These are phyloP conservation scores for Sarcophaga variegata DNA, from an alignment of 2,888 invertebrate genomes.

Conservation along the genomic window DNA sequence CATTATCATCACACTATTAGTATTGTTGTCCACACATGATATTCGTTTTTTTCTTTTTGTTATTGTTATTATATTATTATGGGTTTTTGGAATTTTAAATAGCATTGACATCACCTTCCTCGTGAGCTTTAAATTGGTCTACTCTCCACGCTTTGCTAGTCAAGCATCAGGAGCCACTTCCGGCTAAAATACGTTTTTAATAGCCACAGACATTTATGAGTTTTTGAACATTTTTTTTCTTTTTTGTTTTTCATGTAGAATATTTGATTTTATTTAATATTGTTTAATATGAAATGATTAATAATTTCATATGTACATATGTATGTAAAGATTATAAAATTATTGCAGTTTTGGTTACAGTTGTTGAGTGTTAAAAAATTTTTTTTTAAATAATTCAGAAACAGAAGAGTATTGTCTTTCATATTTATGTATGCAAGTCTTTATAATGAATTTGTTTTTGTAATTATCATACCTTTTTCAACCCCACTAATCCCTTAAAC, in stretches of 20 bases:
- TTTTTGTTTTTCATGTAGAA: conserved; percentile 2
- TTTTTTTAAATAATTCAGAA: background rate
- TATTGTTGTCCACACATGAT: conserved; percentile 21
- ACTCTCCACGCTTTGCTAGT: conserved; percentile 81
- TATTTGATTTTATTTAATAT: conserved; percentile 42
- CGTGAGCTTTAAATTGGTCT: conserved; percentile 66
- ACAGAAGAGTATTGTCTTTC: no score
- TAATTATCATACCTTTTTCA: conserved; percentile 37
- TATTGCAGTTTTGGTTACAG: conserved; percentile 49
- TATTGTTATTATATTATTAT: no score
- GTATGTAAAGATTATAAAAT: conserved; percentile 39
- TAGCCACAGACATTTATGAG: conserved; percentile 49
- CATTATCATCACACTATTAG: background rate
- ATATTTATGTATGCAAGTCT: background rate
- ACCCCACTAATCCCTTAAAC: background rate
- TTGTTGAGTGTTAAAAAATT: background rate
- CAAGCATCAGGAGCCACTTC: conserved; percentile 82
- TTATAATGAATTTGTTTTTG: conserved; percentile 41
- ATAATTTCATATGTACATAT: conserved; percentile 65
- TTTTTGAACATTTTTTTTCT: conserved; percentile 12
- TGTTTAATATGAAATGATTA: conserved; percentile 58
- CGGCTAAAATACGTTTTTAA: conserved; percentile 72
- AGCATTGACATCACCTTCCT: conserved; percentile 79
- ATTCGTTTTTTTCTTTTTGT: background rate
- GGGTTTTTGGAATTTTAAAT: conserved; percentile 31